phyloP scores from a whole-genome alignment of 92 coral and sea anemone species.

The Plumapathes pennacea region DNA sequence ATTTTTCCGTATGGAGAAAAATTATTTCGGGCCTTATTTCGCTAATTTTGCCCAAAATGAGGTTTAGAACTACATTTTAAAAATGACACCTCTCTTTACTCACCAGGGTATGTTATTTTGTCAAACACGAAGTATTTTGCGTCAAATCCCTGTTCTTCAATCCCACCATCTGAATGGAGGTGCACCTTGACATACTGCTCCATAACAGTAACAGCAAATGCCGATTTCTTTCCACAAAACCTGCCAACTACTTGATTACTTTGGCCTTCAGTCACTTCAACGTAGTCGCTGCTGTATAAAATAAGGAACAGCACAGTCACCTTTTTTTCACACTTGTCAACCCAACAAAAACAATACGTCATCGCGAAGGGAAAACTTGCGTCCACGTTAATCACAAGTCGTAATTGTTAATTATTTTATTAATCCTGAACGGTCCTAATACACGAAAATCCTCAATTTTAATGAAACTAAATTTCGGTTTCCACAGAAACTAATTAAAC shows the following conservation, averaged over 20 bases:
- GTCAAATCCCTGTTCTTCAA: conserved; percentile 1
- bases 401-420: no score
- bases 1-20: no score
- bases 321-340: neutral
- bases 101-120: neutral
- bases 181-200: neutral
- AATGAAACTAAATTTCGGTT: no score
- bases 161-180: conserved; percentile 4
- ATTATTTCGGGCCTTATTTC: no score
- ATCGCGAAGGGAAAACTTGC: no score
- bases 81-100: neutral
- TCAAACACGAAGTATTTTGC: neutral
- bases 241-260: neutral
- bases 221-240: neutral
- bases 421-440: no score
- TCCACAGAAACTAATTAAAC: no score
- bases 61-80: no score
- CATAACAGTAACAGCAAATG: conserved; percentile 1
- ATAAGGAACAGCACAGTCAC: neutral
- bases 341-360: neutral
- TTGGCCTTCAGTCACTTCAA: neutral
- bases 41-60: no score
- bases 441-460: no score
- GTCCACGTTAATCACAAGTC: no score
- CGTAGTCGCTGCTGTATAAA: neutral